Evolutionary conservation across 2,888 invertebrate species (phyloP).

Genomic region (Selenia dentaria): DNA sequence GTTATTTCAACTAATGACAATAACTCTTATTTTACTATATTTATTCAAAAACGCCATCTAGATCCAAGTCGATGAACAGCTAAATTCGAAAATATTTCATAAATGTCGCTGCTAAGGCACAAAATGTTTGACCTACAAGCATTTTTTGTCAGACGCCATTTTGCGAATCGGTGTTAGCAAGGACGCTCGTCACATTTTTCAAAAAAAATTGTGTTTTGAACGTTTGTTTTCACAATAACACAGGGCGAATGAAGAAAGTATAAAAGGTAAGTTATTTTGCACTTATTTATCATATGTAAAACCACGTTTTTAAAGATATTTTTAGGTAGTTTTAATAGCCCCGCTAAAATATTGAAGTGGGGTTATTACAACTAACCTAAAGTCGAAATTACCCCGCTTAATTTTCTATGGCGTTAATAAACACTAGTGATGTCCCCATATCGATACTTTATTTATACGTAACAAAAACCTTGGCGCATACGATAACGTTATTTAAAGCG

Average conservation of each 20-base stretch:
- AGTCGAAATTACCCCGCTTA: conserved; percentile 3
- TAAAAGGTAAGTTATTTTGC: conserved; percentile 1
- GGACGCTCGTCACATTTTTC: conserved; percentile 6
- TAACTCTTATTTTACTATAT: too few relatives aligned
- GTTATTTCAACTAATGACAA: neutral
- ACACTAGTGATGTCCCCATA: conserved; percentile 3
- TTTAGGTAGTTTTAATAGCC: conserved; percentile 1
- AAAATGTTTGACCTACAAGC: too few relatives aligned
- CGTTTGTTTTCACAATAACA: conserved; percentile 6
- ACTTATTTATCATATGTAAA: conserved; percentile 1
- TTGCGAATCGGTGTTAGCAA: conserved; percentile 1
- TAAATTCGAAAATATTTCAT: too few relatives aligned
- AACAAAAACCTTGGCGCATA: conserved; percentile 2
- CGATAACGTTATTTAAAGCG: conserved; percentile 5
- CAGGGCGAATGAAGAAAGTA: conserved; percentile 1
- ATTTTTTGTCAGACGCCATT: neutral
- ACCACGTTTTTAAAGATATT: conserved; percentile 4
- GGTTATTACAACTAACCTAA: conserved; percentile 5
- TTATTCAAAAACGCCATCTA: too few relatives aligned
- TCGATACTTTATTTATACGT: conserved; percentile 2
- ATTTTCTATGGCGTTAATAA: conserved; percentile 2
- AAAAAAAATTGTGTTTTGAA: conserved; percentile 2
- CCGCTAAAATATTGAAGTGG: conserved; percentile 5
- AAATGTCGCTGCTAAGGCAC: too few relatives aligned
- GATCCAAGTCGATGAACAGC: too few relatives aligned